Base-by-base conservation (phyloP, 2,797 vertebrate genomes). In the Xyrichtys novacula region DNA sequence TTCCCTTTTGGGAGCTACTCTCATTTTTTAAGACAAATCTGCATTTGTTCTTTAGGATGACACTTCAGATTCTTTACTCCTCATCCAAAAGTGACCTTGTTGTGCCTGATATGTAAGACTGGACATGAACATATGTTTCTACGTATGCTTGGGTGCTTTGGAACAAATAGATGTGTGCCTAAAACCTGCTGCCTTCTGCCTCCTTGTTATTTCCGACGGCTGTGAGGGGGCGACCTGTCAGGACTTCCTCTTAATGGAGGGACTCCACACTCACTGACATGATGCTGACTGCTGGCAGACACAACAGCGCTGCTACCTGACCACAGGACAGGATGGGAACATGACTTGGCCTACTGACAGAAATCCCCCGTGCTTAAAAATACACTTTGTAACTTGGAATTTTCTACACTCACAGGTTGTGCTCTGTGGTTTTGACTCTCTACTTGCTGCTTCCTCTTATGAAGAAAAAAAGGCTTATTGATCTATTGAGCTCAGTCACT, bases 241-340 rank as follows among this genome's bases (percentile, higher is more conserved):
- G 61, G 74, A 78, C 74, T 77, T 82, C 70, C 56, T 80, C 42
- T 57, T 82, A 80, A 80, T 75, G 73, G 78, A 80, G 22, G 2
- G 52, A 12, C 47, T 70, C 57, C 42, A 74, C 52, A 52, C 63
- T 44, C 48, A 44, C 59, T 72, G 65, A 77, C 59, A 77, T 65
- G 71, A 76, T 44, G 76, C 73, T 53, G 70, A 57, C 66, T 64
- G 61, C 64, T 32, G 29, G 56, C 68, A 71, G 63, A 57, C 57
- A 42, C 34, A 66, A 40, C 46, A 57, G 28, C n/a, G 23, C 59
- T 29, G 54, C 40, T 46, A 67, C 56, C 53, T 74, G 74, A 76
- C 66, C 61, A 70, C 65, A 42, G 34, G 38, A 70, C 7, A 54
- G 34, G 53, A 23, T 31, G 60, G 25, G 61, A 64, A 50, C 43